A percentile compares a stretch with the other conserved stretches of the same genome.
Evolutionary conservation across 92 coral and sea anemone genomes (phyloP).

Genomic region (Virgularia gustaviana): DNA sequence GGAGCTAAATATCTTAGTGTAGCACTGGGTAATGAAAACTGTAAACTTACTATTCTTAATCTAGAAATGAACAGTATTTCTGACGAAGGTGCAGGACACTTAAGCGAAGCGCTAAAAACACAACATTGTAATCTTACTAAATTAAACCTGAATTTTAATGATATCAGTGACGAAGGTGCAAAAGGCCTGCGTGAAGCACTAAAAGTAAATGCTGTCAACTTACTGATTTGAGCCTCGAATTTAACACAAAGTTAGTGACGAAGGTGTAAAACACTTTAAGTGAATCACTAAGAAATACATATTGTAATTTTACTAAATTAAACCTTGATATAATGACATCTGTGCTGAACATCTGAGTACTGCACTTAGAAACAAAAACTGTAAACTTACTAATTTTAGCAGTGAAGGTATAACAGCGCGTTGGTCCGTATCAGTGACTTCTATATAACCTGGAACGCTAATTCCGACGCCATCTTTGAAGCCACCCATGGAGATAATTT

Average conservation of each 20-base stretch:
- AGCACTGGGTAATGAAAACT: neutral
- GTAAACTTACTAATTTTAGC: neutral
- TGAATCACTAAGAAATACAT: neutral
- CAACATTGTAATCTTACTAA: neutral
- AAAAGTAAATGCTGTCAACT: slow-evolving; percentile 4
- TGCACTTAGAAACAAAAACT: neutral
- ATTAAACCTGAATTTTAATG: neutral
- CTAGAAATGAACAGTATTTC: neutral
- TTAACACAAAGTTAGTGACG: neutral
- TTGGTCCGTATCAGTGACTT: too few species aligned
- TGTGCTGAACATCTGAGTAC: too few species aligned
- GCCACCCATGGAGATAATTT: too few species aligned
- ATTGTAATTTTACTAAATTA: neutral
- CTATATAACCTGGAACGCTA: too few species aligned
- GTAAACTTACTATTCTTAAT: neutral
- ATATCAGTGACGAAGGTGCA: neutral
- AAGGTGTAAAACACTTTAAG: neutral
- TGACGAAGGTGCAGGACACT: neutral
- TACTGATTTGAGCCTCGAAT: neutral
- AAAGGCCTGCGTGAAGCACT: neutral
- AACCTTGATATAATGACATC: too few species aligned
- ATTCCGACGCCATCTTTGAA: too few species aligned
- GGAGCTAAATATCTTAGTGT: neutral
- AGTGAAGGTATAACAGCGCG: too few species aligned
- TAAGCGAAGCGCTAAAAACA: neutral